Conservation (phyloP, 2,113 vertebrate species). For the Peucedramus taeniatus region DNA sequence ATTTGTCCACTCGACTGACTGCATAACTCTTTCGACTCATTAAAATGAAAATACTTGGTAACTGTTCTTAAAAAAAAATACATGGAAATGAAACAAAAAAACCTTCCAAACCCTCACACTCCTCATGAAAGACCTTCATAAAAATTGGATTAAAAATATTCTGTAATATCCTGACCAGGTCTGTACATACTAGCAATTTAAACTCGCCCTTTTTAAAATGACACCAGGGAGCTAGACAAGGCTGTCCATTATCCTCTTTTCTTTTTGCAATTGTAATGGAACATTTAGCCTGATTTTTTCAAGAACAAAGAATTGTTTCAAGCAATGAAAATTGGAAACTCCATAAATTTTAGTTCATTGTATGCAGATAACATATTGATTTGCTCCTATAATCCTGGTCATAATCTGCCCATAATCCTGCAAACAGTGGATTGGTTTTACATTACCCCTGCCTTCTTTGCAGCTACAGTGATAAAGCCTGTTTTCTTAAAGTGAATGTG, state of each 20-base stretch:
- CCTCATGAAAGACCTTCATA: slow-evolving; percentile 50
- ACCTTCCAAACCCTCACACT: background rate
- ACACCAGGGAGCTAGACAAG: slow-evolving; percentile 29
- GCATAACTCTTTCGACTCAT: background rate
- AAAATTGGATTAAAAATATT: slow-evolving; percentile 65
- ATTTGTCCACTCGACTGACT: background rate
- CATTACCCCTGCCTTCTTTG: background rate
- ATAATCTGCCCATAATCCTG: slow-evolving; percentile 26
- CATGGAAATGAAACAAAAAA: background rate
- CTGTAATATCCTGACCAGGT: slow-evolving; percentile 41
- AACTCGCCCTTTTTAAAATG: slow-evolving; percentile 64
- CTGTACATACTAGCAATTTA: slow-evolving; percentile 51
- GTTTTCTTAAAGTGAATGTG: background rate
- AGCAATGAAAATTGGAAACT: background rate
- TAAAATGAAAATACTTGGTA: slow-evolving; percentile 1
- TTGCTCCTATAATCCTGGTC: slow-evolving; percentile 1
- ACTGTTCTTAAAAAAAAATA: background rate
- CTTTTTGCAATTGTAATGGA: slow-evolving; percentile 57
- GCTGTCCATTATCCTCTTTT: slow-evolving; percentile 47
- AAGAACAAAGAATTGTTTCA: background rate
- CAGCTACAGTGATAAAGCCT: background rate
- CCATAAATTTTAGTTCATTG: background rate
- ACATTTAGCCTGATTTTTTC: slow-evolving; percentile 28
- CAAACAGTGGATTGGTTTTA: background rate
- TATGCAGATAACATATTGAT: slow-evolving; percentile 1